Base-by-base conservation (phyloP, 2,113 vertebrate genomes). In the Neoarius graeffei region DNA sequence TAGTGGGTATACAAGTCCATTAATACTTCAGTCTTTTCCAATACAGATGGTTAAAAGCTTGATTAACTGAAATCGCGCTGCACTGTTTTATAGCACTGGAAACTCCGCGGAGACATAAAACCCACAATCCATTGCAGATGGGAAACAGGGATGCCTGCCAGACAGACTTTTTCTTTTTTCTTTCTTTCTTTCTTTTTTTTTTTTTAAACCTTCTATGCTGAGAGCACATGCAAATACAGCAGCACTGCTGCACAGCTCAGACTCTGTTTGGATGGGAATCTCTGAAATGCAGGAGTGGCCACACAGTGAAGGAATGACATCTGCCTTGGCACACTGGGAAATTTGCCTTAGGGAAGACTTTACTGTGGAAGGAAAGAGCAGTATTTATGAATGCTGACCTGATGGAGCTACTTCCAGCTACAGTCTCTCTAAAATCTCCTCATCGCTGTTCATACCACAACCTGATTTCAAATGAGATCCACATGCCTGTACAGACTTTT, bases 121-220 rank as follows among this genome's bases (percentile, higher is more conserved):
- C 91, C 94, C 94, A 91, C 94, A 95, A 95, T 96, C 93, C 93
- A 95, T 94, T 94, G 93, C 95, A 95, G 94, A 95, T 95, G 95
- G 93, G 92, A 92, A 93, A 91, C 81, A 25, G 91, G 95, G 94
- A 94, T 89, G 80, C 64, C 88, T 94, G 94, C 95, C 95, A 92
- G 88, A 76, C 66, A 81, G 66, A 85, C 84, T 87, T 89, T 86
- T 59, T 79, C 64, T 85, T 57, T 81, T 79, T 66, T 54, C 67
- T 57, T 71, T 50, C 64, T 76, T 52, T 23, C 4, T 80, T 74
- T 52, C n/a, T n/a, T 76, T 59, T 79, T 30, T 74, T 60, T 84
- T 52, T 83, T 62, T 81, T 48, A 67, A 54, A 35, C 66, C 56
- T 77, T 86, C 89, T 76, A 62, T 73, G 92, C 93, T 92, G 85